A percentile compares a stretch with the other conserved stretches of the same genome.
Evolutionary conservation across 2,113 vertebrate genomes (phyloP).

Genomic region (Carettochelys insculpta): DNA sequence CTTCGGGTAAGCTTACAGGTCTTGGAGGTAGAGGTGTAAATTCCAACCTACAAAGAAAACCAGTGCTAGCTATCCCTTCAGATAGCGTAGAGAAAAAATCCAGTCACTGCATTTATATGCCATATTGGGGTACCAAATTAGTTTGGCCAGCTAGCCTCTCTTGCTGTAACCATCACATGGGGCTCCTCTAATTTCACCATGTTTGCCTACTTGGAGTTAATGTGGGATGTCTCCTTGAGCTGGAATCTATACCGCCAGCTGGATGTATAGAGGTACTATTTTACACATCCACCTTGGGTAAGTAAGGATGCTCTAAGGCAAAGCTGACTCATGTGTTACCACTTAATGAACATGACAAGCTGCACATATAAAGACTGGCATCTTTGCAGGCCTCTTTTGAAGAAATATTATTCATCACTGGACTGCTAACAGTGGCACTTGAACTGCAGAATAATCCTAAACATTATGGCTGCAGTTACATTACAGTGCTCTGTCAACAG

Average conservation of each 20-base stretch:
- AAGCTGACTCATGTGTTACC: neutral
- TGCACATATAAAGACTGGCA: neutral
- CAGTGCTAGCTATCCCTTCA: neutral
- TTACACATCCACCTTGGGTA: neutral
- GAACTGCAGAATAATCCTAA: constrained; percentile 13
- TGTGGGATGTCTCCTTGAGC: neutral
- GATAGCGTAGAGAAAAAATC: too few relatives aligned
- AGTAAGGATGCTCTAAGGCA: neutral
- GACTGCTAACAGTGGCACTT: neutral
- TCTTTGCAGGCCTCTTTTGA: neutral
- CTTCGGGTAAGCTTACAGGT: neutral
- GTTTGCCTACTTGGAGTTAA: neutral
- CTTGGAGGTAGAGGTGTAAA: neutral
- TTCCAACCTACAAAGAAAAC: neutral
- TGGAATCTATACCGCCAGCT: neutral
- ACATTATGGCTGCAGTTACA: too few relatives aligned
- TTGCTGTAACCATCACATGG: neutral
- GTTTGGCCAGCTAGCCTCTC: neutral
- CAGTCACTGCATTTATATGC: too few relatives aligned
- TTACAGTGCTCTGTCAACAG: too few relatives aligned
- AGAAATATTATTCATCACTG: neutral
- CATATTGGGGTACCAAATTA: too few relatives aligned
- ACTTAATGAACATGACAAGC: neutral
- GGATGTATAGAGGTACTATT: neutral
- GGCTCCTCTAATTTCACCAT: neutral